Evolutionary conservation across 2,797 vertebrate species (phyloP), one percentile per base, ranked within the genome.

Genomic region (Gymnothorax javanicus): DNA sequence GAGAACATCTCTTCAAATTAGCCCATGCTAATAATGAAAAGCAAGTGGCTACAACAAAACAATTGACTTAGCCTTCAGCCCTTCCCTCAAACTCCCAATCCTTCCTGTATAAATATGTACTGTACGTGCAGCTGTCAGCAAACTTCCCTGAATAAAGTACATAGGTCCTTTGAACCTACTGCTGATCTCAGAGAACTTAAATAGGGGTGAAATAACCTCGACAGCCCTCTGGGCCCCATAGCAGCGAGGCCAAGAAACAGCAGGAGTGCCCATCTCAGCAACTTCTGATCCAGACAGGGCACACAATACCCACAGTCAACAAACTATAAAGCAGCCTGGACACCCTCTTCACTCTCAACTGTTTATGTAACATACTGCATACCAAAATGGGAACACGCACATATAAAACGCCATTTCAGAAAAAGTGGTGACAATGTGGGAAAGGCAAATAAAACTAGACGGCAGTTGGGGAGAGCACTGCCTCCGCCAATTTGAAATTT

Each of bases 261-360:
- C 5, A 25, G 52, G 75, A 54, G 27, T 67, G 77, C 27, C 52
- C 90, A 93, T 94, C 90, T 93, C 89, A 90, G 91, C 87, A 89
- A 86, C 91, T 90, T 90, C 90, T 90, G 57, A 89, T 87, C 85
- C 91, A 93, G 91, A 91, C 91, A 92, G 91, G 87, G 89, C 88
- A 86, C 79, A 58, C 94, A 92, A 92, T 93, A 89, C 92, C 73
- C 85, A 89, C 86, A 87, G 89, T 81, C 90, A 90, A 93, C 89
- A 90, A 91, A 90, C 88, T 43, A 43, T 43, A 43, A 92, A 4
- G n/a, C 84, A 84, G 86, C 86, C 88, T 88, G 86, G 11, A 54
- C 91, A 91, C 90, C 92, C 62, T 85, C 90, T 89, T 87, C 87
- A 86, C 89, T 84, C 50, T 89, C 89, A 88, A 88, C 33, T 59